These are phyloP conservation scores for Lagorchestes hirsutus DNA, from an alignment of 2,797 vertebrate genomes.

Conservation along the genomic window DNA sequence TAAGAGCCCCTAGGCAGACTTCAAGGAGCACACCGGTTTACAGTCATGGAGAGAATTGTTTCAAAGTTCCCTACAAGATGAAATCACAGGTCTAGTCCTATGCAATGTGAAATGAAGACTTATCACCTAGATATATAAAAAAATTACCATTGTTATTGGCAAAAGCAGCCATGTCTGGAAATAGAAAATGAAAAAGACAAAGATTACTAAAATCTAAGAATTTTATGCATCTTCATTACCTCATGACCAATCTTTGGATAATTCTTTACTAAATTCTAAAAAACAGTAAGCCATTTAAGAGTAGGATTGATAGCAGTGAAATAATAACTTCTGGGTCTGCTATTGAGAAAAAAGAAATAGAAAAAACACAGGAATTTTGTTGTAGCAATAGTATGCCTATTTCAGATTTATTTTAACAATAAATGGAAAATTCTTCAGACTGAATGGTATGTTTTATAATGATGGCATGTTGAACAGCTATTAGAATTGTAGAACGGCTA, in stretches of 20 bases:
- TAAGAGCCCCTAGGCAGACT: background rate
- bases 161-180: background rate
- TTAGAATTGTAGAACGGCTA: constrained; percentile 5
- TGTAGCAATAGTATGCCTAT: background rate
- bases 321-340: constrained; percentile 15
- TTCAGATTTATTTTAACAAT: constrained; percentile 41
- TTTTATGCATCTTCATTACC: constrained; percentile 15
- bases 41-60: background rate
- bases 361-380: background rate
- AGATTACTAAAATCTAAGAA: constrained; percentile 1
- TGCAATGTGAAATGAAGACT: background rate
- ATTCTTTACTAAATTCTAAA: constrained; percentile 44
- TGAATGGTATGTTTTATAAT: background rate
- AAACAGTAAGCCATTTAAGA: constrained; percentile 18
- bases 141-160: background rate
- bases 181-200: background rate
- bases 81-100: background rate
- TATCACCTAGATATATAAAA: background rate
- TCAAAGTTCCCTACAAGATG: background rate
- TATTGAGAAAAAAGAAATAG: constrained; percentile 40
- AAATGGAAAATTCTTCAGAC: constrained; percentile 20
- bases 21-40: background rate
- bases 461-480: background rate
- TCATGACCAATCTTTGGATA: background rate
- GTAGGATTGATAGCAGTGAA: constrained; percentile 24